Percentiles rank a stretch among this genome's conserved stretches.
Conservation (phyloP, 53 echinoderm and acorn worm species). For the Mesocentrotus franciscanus region DNA sequence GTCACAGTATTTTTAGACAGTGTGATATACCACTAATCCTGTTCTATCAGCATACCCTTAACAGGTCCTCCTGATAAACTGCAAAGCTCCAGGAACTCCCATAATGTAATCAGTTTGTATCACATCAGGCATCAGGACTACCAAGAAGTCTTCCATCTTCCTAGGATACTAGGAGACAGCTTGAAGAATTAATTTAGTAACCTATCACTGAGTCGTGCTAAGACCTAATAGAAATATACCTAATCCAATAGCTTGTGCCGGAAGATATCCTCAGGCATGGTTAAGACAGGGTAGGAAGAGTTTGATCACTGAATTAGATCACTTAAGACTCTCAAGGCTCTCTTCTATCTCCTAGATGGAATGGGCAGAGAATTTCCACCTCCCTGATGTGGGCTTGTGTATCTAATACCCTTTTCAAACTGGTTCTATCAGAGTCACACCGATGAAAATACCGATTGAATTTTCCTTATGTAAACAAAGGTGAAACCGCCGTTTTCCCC, state of each 20-base stretch:
- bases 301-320: conserved; percentile 41
- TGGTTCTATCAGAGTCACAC: too few species aligned
- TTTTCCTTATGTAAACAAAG: too few species aligned
- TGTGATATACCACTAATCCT: neutral
- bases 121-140: conserved; percentile 38
- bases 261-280: conserved; percentile 29
- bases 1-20: neutral
- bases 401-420: too few species aligned
- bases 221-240: conserved; percentile 38
- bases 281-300: conserved; percentile 39
- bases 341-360: conserved; percentile 8
- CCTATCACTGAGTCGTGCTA: conserved; percentile 31
- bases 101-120: conserved; percentile 48
- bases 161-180: conserved; percentile 29
- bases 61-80: conserved; percentile 14
- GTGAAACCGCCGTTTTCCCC: too few species aligned
- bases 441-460: too few species aligned
- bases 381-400: neutral
- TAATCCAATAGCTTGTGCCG: conserved; percentile 36
- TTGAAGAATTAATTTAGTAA: conserved; percentile 34
- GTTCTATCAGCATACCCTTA: neutral
- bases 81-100: neutral
- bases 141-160: neutral
- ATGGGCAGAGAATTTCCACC: neutral
- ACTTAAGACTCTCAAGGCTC: conserved; percentile 31